Percentiles rank a stretch among this genome's conserved stretches.
These are phyloP conservation scores for Arothron firmamentum DNA, from an alignment of 2,113 vertebrate species.

Conservation along the genomic window DNA sequence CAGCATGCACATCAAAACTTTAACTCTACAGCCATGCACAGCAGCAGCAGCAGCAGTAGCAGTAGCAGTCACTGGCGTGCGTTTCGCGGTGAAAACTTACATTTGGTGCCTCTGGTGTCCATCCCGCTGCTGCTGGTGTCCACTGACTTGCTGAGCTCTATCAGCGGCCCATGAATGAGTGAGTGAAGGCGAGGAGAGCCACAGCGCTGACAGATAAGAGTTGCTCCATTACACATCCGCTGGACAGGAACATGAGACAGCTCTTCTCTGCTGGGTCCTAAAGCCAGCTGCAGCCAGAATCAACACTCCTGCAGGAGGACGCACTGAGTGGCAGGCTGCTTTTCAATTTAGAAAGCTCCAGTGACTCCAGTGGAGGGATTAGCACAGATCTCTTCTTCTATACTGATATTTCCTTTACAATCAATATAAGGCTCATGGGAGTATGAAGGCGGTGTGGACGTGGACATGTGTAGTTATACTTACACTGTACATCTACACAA, in stretches of 20 bases:
- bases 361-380: too few relatives aligned
- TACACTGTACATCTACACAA: too few relatives aligned
- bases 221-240: slow-evolving; percentile 11
- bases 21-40: not conserved
- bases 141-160: slow-evolving; percentile 8
- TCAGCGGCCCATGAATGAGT: slow-evolving; percentile 31
- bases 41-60: not conserved
- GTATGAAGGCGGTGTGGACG: too few relatives aligned
- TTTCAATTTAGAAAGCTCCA: too few relatives aligned
- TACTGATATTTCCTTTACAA: too few relatives aligned
- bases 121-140: slow-evolving; percentile 46
- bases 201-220: slow-evolving; percentile 35
- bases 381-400: too few relatives aligned
- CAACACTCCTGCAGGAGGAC: too few relatives aligned
- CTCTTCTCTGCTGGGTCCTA: slow-evolving; percentile 70
- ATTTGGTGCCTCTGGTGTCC: slow-evolving; percentile 53
- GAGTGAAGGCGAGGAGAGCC: slow-evolving; percentile 15
- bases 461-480: too few relatives aligned
- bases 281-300: not conserved
- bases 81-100: slow-evolving; percentile 51
- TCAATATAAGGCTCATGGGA: too few relatives aligned
- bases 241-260: slow-evolving; percentile 6
- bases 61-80: not conserved
- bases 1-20: not conserved
- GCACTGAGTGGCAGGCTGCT: too few relatives aligned